Percentiles rank a stretch among this genome's conserved stretches.
phyloP scores from a whole-genome alignment of 1,140 invertebrate species.

The Dendrolimus kikuchii region DNA sequence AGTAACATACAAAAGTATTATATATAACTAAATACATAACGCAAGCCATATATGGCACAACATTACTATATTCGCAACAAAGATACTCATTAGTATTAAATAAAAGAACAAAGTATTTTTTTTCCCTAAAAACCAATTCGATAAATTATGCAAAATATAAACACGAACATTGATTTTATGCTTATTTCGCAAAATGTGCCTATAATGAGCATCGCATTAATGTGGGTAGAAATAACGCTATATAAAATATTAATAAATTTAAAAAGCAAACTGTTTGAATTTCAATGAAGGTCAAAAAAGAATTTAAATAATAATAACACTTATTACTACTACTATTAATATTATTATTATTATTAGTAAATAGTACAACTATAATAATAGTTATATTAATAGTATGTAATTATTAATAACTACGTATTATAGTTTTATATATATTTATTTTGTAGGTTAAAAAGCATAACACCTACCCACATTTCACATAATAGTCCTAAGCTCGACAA shows the following conservation, averaged over 20 bases:
- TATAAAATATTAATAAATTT: no score
- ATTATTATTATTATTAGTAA: no score
- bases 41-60: conserved; percentile 34
- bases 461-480: conserved; percentile 26
- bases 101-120: conserved; percentile 10
- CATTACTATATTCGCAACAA: conserved; percentile 20
- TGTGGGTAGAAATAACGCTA: no score
- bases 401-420: no score
- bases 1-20: no score
- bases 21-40: neutral
- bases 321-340: no score
- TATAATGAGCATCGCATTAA: conserved; percentile 13
- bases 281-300: conserved; percentile 6
- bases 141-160: conserved; percentile 21
- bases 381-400: no score
- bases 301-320: no score
- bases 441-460: neutral
- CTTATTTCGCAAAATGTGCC: conserved; percentile 26
- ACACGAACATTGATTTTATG: conserved; percentile 12
- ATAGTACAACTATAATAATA: no score
- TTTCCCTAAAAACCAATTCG: conserved; percentile 11
- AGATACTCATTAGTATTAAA: conserved; percentile 21
- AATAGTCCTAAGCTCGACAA: conserved; percentile 18
- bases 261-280: neutral
- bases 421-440: no score